Base-by-base conservation (phyloP, 2,797 vertebrate species). In the Eurystomus glaucurus region DNA sequence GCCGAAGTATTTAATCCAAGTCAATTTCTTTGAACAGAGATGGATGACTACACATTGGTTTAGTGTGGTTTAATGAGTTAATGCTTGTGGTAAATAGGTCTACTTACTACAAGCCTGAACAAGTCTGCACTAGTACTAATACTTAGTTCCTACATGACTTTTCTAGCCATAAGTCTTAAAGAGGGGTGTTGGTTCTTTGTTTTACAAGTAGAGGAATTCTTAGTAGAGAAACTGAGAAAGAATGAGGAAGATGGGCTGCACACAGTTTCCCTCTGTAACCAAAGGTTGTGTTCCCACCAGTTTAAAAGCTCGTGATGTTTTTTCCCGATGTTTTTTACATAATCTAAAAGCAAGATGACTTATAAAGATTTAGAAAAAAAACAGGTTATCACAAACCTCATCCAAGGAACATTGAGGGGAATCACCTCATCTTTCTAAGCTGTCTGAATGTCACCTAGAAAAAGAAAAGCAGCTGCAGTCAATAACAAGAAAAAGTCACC, bases 361-460 rank as follows among this genome's bases (percentile, higher is more conserved):
- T 75, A 65, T 12, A 82, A 76, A 76, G 60, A 81, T 68, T 88
- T 29, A 61, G 43, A 14, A 80, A 90, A 90, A 75, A 62, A 8
- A 22, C 7, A 33, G 2, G 3, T 58, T 90, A 86, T 76, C 26
- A 74, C 10, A 87, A 66, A 45, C 5, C 4, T 71, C 9, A 39
- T 45, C 14, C 16, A 17, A 50, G 13, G 80, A 89, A 62, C 23
- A 51, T 12, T 76, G 18, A 77, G 29, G 28, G 2, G 19, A 92
- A 62, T 87, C 14, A 17, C 10, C 15, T 83, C 72, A 23, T 79
- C 46, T 85, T 81, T 88, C 39, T 93, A 71, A 89, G 61, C 12
- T 75, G 18, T 19, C 26, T 79, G 66, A 82, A 91, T 57, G 18
- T 80, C 72, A 62, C 46, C 37, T 46, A 66, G 68, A 48, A 76